Evolutionary conservation across 2,888 invertebrate genomes (phyloP).

Genomic region (Agriotes lineatus): DNA sequence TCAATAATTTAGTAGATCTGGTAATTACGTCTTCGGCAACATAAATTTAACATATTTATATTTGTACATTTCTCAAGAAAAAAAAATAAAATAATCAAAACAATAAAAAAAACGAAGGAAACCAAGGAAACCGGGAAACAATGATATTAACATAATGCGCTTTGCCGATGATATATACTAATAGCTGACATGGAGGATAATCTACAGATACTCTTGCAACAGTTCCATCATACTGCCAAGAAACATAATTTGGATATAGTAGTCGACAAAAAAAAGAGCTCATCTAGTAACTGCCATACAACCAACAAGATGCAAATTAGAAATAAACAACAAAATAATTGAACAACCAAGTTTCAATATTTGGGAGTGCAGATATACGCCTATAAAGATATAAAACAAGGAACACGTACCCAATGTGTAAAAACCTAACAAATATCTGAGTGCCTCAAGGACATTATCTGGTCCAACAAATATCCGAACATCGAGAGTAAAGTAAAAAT

Average conservation of each 20-base stretch:
- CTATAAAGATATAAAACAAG: too few species aligned
- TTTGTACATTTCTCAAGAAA: too few species aligned
- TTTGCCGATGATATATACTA: too few species aligned
- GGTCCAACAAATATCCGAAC: too few species aligned
- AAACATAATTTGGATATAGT: background rate
- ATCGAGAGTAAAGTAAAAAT: too few species aligned
- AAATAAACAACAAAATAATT: background rate
- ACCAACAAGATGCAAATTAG: background rate
- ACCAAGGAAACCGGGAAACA: background rate
- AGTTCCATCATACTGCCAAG: background rate
- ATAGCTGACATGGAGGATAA: background rate
- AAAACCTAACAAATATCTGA: background rate
- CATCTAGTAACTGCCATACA: background rate
- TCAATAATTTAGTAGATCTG: too few species aligned
- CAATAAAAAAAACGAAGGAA: background rate
- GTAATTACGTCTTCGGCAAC: too few species aligned
- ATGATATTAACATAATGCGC: too few species aligned
- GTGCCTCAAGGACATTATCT: background rate
- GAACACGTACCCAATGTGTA: background rate
- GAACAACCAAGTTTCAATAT: background rate
- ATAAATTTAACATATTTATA: too few species aligned
- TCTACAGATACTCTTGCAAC: background rate
- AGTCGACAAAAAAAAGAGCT: background rate
- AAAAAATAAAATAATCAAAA: background rate
- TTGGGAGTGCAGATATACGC: too few species aligned